A percentile compares a stretch with the other conserved stretches of the same genome.
phyloP scores from a whole-genome alignment of 2,888 invertebrate species.

The Drosophila mettleri region DNA sequence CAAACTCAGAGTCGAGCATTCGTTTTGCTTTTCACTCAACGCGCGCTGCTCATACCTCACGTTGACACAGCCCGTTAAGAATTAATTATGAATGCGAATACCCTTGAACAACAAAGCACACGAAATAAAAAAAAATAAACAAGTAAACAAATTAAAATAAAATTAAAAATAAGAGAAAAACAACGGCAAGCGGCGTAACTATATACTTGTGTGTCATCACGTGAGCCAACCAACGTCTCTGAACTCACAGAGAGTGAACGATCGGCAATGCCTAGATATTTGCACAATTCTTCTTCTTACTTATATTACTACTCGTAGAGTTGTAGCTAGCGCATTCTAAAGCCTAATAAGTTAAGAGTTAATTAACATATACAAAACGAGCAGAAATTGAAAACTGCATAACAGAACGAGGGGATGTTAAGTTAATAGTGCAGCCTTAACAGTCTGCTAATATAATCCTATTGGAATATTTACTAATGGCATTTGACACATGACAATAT shows the following conservation, averaged over 20 bases:
- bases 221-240: conserved; percentile 2
- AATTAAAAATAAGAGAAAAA: background rate
- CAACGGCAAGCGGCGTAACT: conserved; percentile 13
- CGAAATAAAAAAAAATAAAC: background rate
- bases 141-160: conserved; percentile 4
- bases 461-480: background rate
- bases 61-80: conserved; percentile 50
- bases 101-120: conserved; percentile 34
- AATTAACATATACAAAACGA: conserved; percentile 6
- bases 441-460: background rate
- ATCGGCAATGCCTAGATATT: conserved; percentile 1
- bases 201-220: conserved; percentile 36
- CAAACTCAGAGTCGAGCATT: conserved; percentile 25
- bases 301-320: background rate
- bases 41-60: conserved; percentile 57
- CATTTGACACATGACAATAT: too few relatives aligned
- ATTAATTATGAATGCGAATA: conserved; percentile 49
- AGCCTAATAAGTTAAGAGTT: conserved; percentile 1
- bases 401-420: background rate
- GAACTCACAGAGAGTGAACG: conserved; percentile 4
- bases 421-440: background rate
- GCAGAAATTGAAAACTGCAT: background rate
- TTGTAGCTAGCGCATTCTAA: background rate
- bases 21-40: conserved; percentile 26
- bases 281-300: too few relatives aligned